Conservation (phyloP, 2,113 vertebrate genomes). For the Alouatta palliata region DNA sequence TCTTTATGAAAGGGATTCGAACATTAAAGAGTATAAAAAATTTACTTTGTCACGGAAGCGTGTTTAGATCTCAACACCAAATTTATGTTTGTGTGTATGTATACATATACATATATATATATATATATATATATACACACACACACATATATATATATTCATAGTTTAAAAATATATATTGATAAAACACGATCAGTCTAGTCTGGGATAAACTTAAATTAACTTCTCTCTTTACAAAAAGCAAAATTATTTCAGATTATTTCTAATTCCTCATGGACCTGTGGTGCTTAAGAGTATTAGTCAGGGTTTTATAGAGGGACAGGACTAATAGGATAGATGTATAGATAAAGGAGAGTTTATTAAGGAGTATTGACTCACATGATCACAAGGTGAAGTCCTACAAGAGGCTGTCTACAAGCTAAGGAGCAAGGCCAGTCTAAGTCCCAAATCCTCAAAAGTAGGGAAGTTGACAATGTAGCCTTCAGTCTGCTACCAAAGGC, state of each 20-base stretch:
- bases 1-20: constrained; percentile 8
- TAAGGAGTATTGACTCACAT: no score
- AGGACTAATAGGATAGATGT: no score
- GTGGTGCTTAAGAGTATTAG: neutral
- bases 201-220: neutral
- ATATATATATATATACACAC: no score
- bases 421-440: no score
- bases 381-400: no score
- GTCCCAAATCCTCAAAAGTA: no score
- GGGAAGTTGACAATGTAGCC: no score
- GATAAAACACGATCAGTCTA: neutral
- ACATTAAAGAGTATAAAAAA: neutral
- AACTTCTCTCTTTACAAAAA: constrained; percentile 32
- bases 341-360: no score
- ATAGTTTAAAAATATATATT: neutral
- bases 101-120: no score
- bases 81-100: neutral
- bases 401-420: no score
- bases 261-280: neutral
- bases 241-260: constrained; percentile 43
- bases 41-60: neutral
- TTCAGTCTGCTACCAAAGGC: no score
- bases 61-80: neutral
- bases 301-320: no score
- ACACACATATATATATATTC: neutral